Evolutionary conservation across 2,113 vertebrate genomes (phyloP).

Genomic region (Pogonocichla stellata): DNA sequence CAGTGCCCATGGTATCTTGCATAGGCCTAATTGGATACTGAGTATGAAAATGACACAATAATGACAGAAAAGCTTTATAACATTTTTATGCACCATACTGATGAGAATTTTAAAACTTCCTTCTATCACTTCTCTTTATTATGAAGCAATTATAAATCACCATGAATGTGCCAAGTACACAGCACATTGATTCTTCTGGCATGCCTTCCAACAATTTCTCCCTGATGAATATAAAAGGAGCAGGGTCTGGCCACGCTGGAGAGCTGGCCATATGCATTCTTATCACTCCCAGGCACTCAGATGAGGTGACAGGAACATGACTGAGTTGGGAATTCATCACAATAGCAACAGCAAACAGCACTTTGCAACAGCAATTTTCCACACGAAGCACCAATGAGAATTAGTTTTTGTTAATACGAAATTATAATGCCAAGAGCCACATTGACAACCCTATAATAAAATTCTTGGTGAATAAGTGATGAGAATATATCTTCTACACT

Average conservation of each 20-base stretch:
- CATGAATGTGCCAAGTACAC: background rate
- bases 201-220: background rate
- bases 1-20: background rate
- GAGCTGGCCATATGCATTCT: background rate
- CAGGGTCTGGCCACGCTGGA: background rate
- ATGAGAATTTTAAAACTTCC: background rate
- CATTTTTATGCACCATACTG: background rate
- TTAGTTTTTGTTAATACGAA: background rate
- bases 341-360: background rate
- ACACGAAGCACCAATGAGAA: background rate
- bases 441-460: background rate
- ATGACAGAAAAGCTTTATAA: background rate
- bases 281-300: background rate
- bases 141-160: background rate
- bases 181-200: background rate
- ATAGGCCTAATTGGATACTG: background rate
- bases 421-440: background rate
- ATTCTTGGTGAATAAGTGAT: background rate
- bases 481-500: background rate
- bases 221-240: background rate
- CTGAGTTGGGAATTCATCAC: background rate
- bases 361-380: background rate
- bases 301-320: background rate
- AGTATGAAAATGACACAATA: background rate
- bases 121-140: background rate